These are phyloP conservation scores for Caenorhabditis tropicalis DNA, from an alignment of 1,140 invertebrate species.

Conservation along the genomic window DNA sequence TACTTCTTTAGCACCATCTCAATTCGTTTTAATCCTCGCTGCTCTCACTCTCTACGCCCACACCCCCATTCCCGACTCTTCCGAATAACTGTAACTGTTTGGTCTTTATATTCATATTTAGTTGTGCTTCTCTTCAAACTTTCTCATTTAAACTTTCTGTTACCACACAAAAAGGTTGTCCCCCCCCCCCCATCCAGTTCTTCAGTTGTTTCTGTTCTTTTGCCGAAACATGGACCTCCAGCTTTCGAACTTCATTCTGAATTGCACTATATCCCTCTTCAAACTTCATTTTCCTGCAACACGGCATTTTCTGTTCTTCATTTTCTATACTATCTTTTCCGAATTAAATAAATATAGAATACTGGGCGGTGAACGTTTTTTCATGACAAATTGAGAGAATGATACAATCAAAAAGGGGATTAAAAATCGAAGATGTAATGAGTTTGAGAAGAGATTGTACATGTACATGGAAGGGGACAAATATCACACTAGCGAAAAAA, in stretches of 20 bases:
- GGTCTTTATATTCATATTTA: not conserved
- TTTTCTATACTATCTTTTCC: not conserved
- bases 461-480: conserved; percentile 6
- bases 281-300: not conserved
- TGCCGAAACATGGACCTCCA: not conserved
- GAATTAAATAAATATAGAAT: conserved; percentile 36
- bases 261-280: not conserved
- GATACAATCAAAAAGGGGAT: not conserved
- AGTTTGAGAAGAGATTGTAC: conserved; percentile 22
- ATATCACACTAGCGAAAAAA: conserved; percentile 22
- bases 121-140: not conserved
- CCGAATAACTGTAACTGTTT: not conserved
- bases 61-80: not conserved
- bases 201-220: not conserved
- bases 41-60: conserved; percentile 4
- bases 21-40: conserved; percentile 3
- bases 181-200: not conserved
- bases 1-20: not conserved
- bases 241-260: not conserved
- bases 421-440: not conserved
- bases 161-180: not conserved
- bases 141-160: not conserved
- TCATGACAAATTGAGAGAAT: not conserved
- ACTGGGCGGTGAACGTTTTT: conserved; percentile 15
- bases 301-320: not conserved